phyloP scores from a whole-genome alignment of 2,113 vertebrate species.

The Amia ocellicauda region DNA sequence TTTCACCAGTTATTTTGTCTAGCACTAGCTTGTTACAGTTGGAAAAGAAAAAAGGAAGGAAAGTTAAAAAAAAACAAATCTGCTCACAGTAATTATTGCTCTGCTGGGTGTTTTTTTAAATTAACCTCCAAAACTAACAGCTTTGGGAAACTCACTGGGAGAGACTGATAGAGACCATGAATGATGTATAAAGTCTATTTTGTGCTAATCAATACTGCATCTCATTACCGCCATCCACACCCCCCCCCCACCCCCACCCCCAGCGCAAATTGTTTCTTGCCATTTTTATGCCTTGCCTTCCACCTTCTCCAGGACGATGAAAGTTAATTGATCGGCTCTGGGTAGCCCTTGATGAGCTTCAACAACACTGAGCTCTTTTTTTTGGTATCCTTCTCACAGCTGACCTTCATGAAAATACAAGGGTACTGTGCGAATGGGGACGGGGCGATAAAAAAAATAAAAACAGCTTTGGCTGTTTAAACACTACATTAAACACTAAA shows the following conservation, averaged over 20 bases:
- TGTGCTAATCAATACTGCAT: constrained; percentile 70
- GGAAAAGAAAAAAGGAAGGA: constrained; percentile 54
- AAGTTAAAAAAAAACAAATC: constrained; percentile 55
- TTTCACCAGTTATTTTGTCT: constrained; percentile 63
- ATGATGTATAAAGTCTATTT: constrained; percentile 79
- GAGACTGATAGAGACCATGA: constrained; percentile 73
- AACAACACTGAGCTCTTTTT: no score
- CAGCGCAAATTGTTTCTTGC: no score
- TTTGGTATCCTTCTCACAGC: no score
- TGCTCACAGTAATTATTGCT: constrained; percentile 63
- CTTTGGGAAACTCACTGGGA: constrained; percentile 62
- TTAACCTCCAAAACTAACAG: constrained; percentile 53
- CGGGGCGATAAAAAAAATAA: no score
- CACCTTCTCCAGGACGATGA: no score
- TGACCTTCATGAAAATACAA: no score
- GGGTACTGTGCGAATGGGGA: no score
- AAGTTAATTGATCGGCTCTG: no score
- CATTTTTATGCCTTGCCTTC: no score
- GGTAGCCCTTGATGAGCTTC: no score
- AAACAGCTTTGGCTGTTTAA: no score
- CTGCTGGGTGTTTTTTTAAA: constrained; percentile 33
- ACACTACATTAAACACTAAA: no score
- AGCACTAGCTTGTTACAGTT: constrained; percentile 63
- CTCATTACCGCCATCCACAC: constrained; percentile 55
- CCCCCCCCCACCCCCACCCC: not conserved